phyloP scores from a whole-genome alignment of 2,888 invertebrate genomes.

The Ochlodes sylvanus region DNA sequence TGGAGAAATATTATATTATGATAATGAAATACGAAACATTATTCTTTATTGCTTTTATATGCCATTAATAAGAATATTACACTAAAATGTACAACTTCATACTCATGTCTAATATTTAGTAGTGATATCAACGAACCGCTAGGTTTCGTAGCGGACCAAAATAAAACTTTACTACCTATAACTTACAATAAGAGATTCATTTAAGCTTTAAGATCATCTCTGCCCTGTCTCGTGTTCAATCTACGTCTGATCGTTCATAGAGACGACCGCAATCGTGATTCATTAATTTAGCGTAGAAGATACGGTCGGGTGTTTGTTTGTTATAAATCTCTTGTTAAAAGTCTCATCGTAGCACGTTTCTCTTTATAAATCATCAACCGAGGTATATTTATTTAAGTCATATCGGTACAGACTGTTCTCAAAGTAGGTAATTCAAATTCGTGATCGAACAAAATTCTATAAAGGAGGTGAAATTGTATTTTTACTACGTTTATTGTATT shows the following conservation, averaged over 20 bases:
- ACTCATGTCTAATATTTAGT: too few relatives aligned
- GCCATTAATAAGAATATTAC: too few relatives aligned
- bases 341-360: not conserved
- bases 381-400: not conserved
- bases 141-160: not conserved
- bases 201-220: not conserved
- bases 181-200: not conserved
- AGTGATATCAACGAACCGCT: not conserved
- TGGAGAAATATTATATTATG: too few relatives aligned
- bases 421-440: not conserved
- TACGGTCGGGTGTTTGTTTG: slow-evolving; percentile 7
- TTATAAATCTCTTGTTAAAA: slow-evolving; percentile 13
- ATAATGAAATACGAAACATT: too few relatives aligned
- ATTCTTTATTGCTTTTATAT: too few relatives aligned
- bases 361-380: not conserved
- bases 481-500: too few relatives aligned
- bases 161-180: not conserved
- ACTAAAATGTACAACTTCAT: too few relatives aligned
- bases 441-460: not conserved
- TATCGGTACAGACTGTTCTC: not conserved
- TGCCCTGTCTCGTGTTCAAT: slow-evolving; percentile 1
- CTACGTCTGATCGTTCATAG: not conserved
- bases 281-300: slow-evolving; percentile 8
- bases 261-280: slow-evolving; percentile 4
- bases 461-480: not conserved